Percentiles rank a stretch among this genome's conserved stretches.
Evolutionary conservation across 2,113 vertebrate species (phyloP).

Genomic region (Camelus dromedarius): DNA sequence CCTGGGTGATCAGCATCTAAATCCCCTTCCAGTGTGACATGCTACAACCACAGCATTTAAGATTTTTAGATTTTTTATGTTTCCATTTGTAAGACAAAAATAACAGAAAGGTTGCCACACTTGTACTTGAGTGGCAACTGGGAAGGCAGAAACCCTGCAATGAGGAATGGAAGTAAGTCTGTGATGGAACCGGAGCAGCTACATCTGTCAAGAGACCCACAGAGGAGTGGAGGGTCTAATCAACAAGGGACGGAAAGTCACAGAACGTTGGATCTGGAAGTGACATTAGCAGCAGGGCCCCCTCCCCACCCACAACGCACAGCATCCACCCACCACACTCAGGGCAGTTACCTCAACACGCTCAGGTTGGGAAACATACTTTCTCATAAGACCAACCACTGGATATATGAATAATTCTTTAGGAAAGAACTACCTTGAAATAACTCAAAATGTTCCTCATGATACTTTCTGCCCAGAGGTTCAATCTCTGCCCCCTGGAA

Average conservation of each 20-base stretch:
- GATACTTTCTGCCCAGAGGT: too few relatives aligned
- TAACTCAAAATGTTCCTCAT: neutral
- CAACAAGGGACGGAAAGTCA: neutral
- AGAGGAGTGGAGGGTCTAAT: too few relatives aligned
- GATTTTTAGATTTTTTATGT: neutral
- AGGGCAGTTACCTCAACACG: neutral
- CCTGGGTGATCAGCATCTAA: neutral
- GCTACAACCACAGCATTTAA: neutral
- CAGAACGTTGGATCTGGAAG: neutral
- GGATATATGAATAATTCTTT: neutral
- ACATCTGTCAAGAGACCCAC: neutral
- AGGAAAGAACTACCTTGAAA: neutral
- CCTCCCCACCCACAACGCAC: fast-evolving
- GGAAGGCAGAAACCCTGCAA: neutral
- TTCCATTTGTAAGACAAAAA: neutral
- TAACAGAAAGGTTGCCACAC: neutral
- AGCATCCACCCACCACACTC: too few relatives aligned
- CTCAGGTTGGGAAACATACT: neutral
- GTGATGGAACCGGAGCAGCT: too few relatives aligned
- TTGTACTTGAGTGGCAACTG: neutral
- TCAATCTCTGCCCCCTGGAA: neutral
- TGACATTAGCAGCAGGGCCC: fast-evolving
- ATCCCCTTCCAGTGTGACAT: neutral
- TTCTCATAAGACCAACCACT: neutral
- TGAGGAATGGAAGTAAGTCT: neutral